phyloP scores from a whole-genome alignment of 2,797 vertebrate genomes.

The Malurus leucopterus region DNA sequence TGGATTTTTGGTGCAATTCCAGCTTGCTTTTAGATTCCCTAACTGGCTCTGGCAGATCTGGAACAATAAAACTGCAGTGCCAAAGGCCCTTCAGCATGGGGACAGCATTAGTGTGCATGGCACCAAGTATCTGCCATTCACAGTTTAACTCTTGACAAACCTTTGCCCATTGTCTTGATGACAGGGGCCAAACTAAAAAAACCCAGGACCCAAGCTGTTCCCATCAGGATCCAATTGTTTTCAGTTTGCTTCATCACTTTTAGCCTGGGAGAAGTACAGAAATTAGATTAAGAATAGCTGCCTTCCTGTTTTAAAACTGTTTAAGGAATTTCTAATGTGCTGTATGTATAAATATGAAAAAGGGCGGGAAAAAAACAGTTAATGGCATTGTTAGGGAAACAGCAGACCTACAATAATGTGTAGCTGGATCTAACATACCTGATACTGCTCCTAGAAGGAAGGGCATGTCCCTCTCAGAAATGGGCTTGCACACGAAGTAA shows the following conservation, averaged over 20 bases:
- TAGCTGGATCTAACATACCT: neutral
- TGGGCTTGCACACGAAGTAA: neutral
- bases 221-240: neutral
- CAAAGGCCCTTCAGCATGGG: neutral
- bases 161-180: neutral
- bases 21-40: neutral
- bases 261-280: neutral
- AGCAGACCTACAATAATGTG: neutral
- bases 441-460: neutral
- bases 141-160: neutral
- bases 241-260: rapidly evolving
- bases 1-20: neutral
- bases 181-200: neutral
- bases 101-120: rapidly evolving
- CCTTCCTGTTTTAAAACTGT: neutral
- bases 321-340: neutral
- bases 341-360: neutral
- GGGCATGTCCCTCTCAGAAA: neutral
- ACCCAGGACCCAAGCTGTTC: neutral
- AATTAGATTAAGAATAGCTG: neutral
- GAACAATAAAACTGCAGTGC: neutral
- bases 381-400: neutral
- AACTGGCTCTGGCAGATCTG: neutral
- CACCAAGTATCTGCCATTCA: neutral
- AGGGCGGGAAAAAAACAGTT: neutral